Percentiles rank a stretch among this genome's conserved stretches.
These are phyloP conservation scores for Spongia lamella DNA, from an alignment of 37 sponge, comb jelly and placozoan species.

Conservation along the genomic window DNA sequence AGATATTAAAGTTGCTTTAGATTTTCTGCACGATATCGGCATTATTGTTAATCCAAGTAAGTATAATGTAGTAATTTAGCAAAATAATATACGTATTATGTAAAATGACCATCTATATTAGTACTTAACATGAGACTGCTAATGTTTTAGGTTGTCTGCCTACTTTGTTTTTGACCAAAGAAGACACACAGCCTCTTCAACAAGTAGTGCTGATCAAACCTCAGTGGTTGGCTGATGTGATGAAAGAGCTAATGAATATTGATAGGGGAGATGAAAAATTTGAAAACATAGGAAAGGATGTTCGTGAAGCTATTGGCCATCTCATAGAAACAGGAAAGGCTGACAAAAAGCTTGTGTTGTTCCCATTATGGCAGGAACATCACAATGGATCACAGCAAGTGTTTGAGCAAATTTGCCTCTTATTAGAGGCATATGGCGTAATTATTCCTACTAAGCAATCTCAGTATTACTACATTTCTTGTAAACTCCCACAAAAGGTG, in stretches of 20 bases:
- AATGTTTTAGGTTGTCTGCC: constrained; percentile 28
- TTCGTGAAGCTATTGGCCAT: not conserved
- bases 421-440: constrained; percentile 53
- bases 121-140: too few species aligned
- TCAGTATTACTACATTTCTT: too few species aligned
- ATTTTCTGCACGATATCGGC: constrained; percentile 51
- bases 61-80: not conserved
- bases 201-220: constrained; percentile 43
- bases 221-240: constrained; percentile 43
- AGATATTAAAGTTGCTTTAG: constrained; percentile 14
- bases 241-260: constrained; percentile 45
- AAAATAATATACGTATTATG: not conserved
- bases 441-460: constrained; percentile 13
- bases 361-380: constrained; percentile 18
- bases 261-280: not conserved
- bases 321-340: constrained; percentile 14
- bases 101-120: not conserved
- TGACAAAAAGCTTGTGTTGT: not conserved
- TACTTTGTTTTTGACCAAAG: constrained; percentile 21
- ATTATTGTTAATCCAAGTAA: constrained; percentile 33
- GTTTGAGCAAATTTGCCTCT: constrained; percentile 29
- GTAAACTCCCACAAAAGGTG: too few species aligned
- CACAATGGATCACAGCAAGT: not conserved
- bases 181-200: constrained; percentile 23
- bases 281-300: not conserved